Evolutionary conservation across 2,888 invertebrate genomes (phyloP), one percentile per base, ranked within the genome.

Genomic region (Osedax frankpressi): DNA sequence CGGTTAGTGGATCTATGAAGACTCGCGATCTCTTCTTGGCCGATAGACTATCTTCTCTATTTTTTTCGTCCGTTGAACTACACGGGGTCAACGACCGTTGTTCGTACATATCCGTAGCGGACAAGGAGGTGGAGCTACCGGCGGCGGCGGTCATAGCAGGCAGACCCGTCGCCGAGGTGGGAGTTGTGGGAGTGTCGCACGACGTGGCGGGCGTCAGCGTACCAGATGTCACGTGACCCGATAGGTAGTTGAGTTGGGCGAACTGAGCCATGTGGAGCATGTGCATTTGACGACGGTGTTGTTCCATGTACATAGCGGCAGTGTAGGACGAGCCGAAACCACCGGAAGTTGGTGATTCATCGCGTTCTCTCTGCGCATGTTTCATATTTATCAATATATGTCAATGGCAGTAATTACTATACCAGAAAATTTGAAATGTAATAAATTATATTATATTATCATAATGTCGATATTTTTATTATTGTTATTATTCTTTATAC

Each of bases 1-100:
- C 98, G 24, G 95, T 94, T 27, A 97, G 93, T 0, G 98, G 98
- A 86, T 98, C 98, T 81, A 98, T 98, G 86, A 98, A 98, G 63
- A 98, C 96, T 78, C 98, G 89, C 85, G 96, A 97, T 65, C 98
- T 89, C 84, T 95, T 94, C 77, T 94, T 89, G 28, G 44, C 44
- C 44, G 44, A 44, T 6, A 44, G 44, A 19, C 44, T 44, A 19
- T 44, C 44, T 44, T 44, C 44, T 44, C 19, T 44, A 6, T 44
- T 44, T 11, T 44, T 19, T 6, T 44, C 44, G 6, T 6, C 44
- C 19, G 44, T 11, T 19, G 44, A 44, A 11, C 11, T 11, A 19
- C 11, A 44, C 6, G 44, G 44, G 19, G 44, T 44, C 19, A 44
- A 44, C 44, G 44, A 44, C 44, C 44, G 44, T 19, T 44, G 44